These are phyloP conservation scores for Neodiprion virginianus DNA, from an alignment of 1,140 invertebrate species.

Conservation along the genomic window DNA sequence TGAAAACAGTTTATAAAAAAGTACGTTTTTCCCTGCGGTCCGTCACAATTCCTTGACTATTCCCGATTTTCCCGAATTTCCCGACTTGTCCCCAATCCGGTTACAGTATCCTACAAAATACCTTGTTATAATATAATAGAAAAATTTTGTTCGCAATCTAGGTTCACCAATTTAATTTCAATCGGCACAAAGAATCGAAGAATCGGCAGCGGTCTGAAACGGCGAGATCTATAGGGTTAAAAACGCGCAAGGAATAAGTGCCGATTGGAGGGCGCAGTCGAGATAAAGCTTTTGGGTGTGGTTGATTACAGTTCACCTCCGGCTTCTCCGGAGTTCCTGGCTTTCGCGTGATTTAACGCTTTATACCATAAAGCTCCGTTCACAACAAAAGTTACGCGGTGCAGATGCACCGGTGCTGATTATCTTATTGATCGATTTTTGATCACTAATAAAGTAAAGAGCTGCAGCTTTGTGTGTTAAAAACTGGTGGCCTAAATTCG, in stretches of 20 bases:
- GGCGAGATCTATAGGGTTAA: slow-evolving; percentile 24
- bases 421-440: no score
- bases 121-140: slow-evolving; percentile 22
- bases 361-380: not conserved
- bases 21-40: no score
- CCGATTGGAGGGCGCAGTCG: slow-evolving; percentile 33
- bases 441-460: no score
- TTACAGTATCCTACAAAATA: slow-evolving; percentile 11
- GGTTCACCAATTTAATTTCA: not conserved
- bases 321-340: not conserved
- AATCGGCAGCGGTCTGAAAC: not conserved
- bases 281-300: slow-evolving; percentile 40
- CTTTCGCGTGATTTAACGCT: not conserved
- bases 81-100: slow-evolving; percentile 23
- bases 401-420: no score
- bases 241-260: slow-evolving; percentile 17
- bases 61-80: no score
- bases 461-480: no score
- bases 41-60: no score
- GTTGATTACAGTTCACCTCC: slow-evolving; percentile 35
- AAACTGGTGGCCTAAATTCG: no score
- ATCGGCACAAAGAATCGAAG: not conserved
- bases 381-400: not conserved
- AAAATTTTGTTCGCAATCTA: slow-evolving; percentile 23
- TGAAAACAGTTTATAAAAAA: no score